Conservation (phyloP, 2,113 vertebrate genomes). For the Rhinogobius similis region DNA sequence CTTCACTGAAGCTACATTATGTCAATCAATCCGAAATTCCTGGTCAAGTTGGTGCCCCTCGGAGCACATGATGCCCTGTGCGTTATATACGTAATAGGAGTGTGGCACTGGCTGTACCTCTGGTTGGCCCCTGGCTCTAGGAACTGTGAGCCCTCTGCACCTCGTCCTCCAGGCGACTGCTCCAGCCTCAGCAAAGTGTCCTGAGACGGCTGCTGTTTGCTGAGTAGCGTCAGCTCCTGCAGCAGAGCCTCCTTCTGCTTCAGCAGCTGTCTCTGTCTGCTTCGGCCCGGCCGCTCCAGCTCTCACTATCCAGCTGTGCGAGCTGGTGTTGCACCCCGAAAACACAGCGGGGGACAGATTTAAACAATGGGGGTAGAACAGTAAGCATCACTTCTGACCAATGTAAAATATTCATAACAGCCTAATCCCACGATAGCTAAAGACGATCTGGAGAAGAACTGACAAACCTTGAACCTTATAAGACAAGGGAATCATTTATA, state of each 20-base stretch:
- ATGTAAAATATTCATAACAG: neutral
- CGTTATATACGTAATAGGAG: no score
- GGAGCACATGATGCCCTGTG: no score
- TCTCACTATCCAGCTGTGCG: slow-evolving; percentile 90
- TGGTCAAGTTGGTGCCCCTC: no score
- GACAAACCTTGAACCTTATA: no score
- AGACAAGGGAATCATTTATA: no score
- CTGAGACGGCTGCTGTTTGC: slow-evolving; percentile 81
- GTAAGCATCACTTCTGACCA: no score
- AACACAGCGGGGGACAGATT: neutral
- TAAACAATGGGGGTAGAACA: no score
- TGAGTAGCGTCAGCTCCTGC: slow-evolving; percentile 90
- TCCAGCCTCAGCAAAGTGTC: slow-evolving; percentile 86
- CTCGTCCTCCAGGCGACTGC: slow-evolving; percentile 87
- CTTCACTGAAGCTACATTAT: no score
- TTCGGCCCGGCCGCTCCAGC: slow-evolving; percentile 93
- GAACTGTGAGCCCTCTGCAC: slow-evolving; percentile 85
- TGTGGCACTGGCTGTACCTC: slow-evolving; percentile 80
- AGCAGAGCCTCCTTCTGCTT: slow-evolving; percentile 95
- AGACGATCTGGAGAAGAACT: no score
- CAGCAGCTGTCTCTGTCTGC: slow-evolving; percentile 90
- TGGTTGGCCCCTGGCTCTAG: slow-evolving; percentile 89
- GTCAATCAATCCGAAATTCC: no score
- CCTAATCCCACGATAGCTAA: no score
- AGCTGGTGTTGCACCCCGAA: slow-evolving; percentile 92